Evolutionary conservation across 2,888 invertebrate genomes (phyloP), one percentile per base, ranked within the genome.

Genomic region (Salpingus planirostris): DNA sequence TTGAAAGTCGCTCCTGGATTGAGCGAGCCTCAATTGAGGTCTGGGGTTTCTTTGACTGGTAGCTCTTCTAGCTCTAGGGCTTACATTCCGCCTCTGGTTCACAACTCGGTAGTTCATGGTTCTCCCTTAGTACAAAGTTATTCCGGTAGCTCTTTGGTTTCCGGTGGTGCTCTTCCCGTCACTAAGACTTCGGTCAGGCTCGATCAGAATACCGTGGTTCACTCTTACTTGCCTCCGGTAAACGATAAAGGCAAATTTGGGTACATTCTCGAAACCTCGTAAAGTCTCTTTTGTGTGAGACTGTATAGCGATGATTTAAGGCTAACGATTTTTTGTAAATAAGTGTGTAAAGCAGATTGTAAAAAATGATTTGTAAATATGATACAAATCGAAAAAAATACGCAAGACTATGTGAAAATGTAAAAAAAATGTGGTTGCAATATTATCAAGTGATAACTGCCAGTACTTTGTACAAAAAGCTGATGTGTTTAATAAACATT

Each of bases 211-310:
- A 31, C 41, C n/a, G 30, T 32, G 3, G 34, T 54, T 3, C 33
- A 42, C 13, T 46, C 42, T n/a, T 55, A 48, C 37, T 38, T 54
- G 22, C 52, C 55, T 2, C 51, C 51, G 4, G 35, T 26, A 18
- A 42, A 50, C 27, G 49, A 47, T 28, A 43, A 47, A 10, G 29
- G 38, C 11, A 53, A 54, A 29, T 53, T 45, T 44, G 52, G 55
- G 7, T 55, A 52, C 28, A 47, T 51, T 27, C 49, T 37, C 12
- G 36, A 45, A 27, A 32, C 36, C 11, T n/a, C n/a, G n/a, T n/a
- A n/a, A n/a, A n/a, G n/a, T n/a, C n/a, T n/a, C n/a, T n/a, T n/a
- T n/a, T n/a, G 14, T 33, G 13, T 24, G 28, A 27, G 12, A n/a
- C 6, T 26, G 4, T 14, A 12, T 13, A n/a, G 14, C 13, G 3